Evolutionary conservation across 2,113 vertebrate genomes (phyloP), one percentile per base, ranked within the genome.

Genomic region (Puma concolor): DNA sequence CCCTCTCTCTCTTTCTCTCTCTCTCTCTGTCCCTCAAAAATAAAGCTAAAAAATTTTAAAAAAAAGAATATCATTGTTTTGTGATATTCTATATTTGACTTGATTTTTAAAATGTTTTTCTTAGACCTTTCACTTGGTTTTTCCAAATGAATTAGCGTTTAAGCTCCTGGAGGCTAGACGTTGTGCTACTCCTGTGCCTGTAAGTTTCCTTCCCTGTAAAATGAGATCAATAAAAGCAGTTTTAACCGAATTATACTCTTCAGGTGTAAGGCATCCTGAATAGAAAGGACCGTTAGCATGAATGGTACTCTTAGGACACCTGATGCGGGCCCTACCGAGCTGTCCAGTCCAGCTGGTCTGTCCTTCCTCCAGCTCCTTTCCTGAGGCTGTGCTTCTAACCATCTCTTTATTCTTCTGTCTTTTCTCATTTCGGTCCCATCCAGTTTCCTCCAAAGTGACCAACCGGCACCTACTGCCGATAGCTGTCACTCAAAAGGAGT

Each of bases 311-410:
- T 63, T 38, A 54, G 10, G 6, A 23, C n/a, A 36, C 14, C 14
- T 31, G 74, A 31, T 5, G 27, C 7, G 4, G 27, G 16, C 74
- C 1, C 6, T 77, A 31, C 41, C 9, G 4, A 77, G 7, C 27
- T 16, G 41, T 82, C 29, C 0, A 0, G 57, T 1, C 7, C 14
- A 29, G 52, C 25, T 19, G 0, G 12, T 52, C n/a, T 15, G 44
- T 4, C 31, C 36, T 52, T 27, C 44, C 23, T 74, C 19, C 19
- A 0, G 8, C 13, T 33, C 16, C 14, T 33, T 25, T 67, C 50
- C 71, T 38, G 16, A 0, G 1, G 23, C 44, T 12, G 1, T 19
- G 5, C 41, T 52, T 29, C 29, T 0, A 2, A 7, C 48, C 2
- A 8, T 54, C 57, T 9, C 41, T 60, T 60, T 44, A 27, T 33